phyloP scores from a whole-genome alignment of 2,113 vertebrate genomes.

The Psephotus haematonotus region DNA sequence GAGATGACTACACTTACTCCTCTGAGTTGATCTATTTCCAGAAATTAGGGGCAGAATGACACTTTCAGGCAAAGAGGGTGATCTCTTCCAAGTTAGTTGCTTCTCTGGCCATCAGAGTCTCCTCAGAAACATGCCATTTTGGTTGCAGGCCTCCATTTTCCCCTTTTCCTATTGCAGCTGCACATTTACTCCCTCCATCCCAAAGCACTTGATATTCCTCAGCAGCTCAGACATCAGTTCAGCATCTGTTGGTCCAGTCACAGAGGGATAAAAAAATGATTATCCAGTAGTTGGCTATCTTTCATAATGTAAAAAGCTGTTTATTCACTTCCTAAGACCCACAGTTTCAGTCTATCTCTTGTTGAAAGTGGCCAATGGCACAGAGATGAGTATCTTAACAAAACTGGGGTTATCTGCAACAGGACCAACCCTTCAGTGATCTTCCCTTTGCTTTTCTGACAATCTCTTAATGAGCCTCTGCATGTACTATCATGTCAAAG shows the following conservation, averaged over 20 bases:
- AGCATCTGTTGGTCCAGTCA: background rate
- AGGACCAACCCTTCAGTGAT: background rate
- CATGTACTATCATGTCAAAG: background rate
- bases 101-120: background rate
- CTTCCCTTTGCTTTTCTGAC: background rate
- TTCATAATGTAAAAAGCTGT: background rate
- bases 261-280: background rate
- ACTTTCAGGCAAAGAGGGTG: slow-evolving; percentile 1
- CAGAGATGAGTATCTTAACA: background rate
- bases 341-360: background rate
- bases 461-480: background rate
- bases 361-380: background rate
- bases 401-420: background rate
- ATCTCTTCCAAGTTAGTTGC: background rate
- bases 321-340: background rate
- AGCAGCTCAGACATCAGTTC: background rate
- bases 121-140: background rate
- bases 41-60: slow-evolving; percentile 9
- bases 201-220: background rate
- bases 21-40: slow-evolving; percentile 3
- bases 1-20: background rate
- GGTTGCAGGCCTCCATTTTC: background rate
- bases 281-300: background rate
- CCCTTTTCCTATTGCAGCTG: background rate
- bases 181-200: background rate